phyloP scores from a whole-genome alignment of 2,888 invertebrate genomes.

The Drosophila emarginata region DNA sequence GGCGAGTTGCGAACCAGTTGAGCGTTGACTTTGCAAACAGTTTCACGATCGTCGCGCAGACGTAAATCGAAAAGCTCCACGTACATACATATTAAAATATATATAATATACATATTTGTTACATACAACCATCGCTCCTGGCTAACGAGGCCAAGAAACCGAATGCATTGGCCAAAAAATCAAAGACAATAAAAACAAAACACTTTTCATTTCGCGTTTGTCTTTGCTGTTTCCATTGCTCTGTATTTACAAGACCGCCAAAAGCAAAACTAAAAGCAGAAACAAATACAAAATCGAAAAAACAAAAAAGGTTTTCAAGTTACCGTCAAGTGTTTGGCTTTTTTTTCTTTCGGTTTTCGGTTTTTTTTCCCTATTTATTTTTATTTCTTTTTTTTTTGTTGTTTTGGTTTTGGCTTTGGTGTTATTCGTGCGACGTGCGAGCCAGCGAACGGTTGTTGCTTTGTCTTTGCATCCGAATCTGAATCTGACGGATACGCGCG shows the following conservation, averaged over 20 bases:
- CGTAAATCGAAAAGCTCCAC: constrained; percentile 22
- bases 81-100: constrained; percentile 2
- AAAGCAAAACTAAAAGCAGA: too few relatives aligned
- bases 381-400: constrained; percentile 44
- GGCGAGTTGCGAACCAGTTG: constrained; percentile 68
- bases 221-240: constrained; percentile 21
- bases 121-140: constrained; percentile 3
- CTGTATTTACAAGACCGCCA: not conserved
- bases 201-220: constrained; percentile 46
- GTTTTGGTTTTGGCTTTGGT: constrained; percentile 23
- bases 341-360: not conserved
- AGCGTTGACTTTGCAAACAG: constrained; percentile 74
- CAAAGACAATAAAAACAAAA: constrained; percentile 28
- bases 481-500: constrained; percentile 66
- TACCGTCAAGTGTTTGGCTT: constrained; percentile 69
- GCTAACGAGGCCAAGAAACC: constrained; percentile 49
- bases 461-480: constrained; percentile 61
- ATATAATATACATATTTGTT: not conserved
- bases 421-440: constrained; percentile 76
- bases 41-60: constrained; percentile 50
- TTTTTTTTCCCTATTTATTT: constrained; percentile 25
- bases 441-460: constrained; percentile 73
- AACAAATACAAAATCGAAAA: too few relatives aligned
- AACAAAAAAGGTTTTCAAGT: constrained; percentile 27
- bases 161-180: constrained; percentile 66